Base-by-base conservation (phyloP, 2,797 vertebrate genomes). In the Mormyrus proboscirostris region DNA sequence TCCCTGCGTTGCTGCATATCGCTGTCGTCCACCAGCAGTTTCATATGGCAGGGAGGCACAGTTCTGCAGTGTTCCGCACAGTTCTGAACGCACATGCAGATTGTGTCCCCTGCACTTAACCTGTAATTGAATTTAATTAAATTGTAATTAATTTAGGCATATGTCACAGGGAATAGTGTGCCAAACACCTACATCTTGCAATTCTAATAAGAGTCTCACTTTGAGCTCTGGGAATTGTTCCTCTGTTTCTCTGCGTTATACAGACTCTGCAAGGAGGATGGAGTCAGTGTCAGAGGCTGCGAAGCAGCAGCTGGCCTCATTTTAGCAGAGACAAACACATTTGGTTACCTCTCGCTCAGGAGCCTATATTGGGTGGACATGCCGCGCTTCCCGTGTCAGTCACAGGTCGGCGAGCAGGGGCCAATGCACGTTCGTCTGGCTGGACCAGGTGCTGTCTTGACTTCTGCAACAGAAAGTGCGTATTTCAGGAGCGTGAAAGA, bases 311-410 rank as follows among this genome's bases (percentile, higher is more conserved):
- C 22, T n/a, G 16, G 55, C 12, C 51, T 38, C 44, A 6, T 9
- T 5, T 91, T 4, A 10, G 29, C 59, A 90, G 55, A 93, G 90
- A 93, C 92, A 76, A 91, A 83, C 92, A 92, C 93, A 92, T 95
- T 38, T 33, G 1, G 12, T 12, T 33, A 2, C 25, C 0, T 38
- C 65, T 73, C 12, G 25, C 25, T 73, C 29, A 73, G 3, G 62
- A 14, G 3, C 10, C 65, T 33, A 29, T 33, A 16, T 29, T 73
- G 29, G 12, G 12, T 16, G 29, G 29, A 38, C 57, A 9, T 9
- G 57, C n/a, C 7, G 8, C 2, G 7, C 53, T 25, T 62, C 8
- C 6, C 22, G 2, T 9, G n/a, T 62, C n/a, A 25, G 6, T 62
- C 57, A 62, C 65, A 16, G 65, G 65, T 14, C 2, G 2, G 33